phyloP scores from a whole-genome alignment of 2,888 invertebrate species.

The Drosophila greeni region DNA sequence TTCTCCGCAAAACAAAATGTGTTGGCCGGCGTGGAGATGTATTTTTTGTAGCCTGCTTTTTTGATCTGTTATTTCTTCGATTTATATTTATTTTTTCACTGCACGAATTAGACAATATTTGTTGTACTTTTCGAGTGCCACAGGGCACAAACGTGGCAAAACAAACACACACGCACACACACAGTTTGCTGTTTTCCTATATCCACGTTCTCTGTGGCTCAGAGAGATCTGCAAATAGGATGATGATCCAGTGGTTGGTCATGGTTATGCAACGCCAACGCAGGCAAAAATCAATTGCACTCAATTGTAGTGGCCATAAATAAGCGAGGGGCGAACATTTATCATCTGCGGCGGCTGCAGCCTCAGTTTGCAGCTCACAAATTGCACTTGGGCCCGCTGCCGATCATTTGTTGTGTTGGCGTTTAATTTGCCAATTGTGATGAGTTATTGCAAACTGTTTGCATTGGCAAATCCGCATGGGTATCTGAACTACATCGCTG shows the following conservation, averaged over 20 bases:
- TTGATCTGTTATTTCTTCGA: conserved; percentile 29
- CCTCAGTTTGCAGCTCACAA: conserved; percentile 43
- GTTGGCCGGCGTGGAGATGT: conserved; percentile 46
- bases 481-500: conserved; percentile 34
- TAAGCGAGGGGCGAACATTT: conserved; percentile 62
- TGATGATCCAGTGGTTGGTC: conserved; percentile 29
- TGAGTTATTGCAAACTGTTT: conserved; percentile 66
- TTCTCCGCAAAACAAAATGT: conserved; percentile 71
- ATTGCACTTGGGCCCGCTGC: conserved; percentile 59
- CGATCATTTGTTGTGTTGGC: conserved; percentile 70
- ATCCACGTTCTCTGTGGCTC: conserved; percentile 30
- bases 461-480: conserved; percentile 49
- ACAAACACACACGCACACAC: conserved; percentile 24
- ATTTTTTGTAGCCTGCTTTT: conserved; percentile 7
- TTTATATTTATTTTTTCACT: conserved; percentile 29
- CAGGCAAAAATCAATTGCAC: conserved; percentile 67
- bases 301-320: conserved; percentile 72
- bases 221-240: conserved; percentile 41
- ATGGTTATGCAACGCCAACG: conserved; percentile 68
- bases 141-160: conserved; percentile 24
- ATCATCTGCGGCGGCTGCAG: conserved; percentile 42
- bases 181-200: conserved; percentile 46
- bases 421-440: conserved; percentile 74
- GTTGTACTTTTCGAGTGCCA: conserved; percentile 50
- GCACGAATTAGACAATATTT: conserved; percentile 53